These are phyloP conservation scores for Centroberyx gerrardi DNA, from an alignment of 2,797 vertebrate genomes.

Conservation along the genomic window DNA sequence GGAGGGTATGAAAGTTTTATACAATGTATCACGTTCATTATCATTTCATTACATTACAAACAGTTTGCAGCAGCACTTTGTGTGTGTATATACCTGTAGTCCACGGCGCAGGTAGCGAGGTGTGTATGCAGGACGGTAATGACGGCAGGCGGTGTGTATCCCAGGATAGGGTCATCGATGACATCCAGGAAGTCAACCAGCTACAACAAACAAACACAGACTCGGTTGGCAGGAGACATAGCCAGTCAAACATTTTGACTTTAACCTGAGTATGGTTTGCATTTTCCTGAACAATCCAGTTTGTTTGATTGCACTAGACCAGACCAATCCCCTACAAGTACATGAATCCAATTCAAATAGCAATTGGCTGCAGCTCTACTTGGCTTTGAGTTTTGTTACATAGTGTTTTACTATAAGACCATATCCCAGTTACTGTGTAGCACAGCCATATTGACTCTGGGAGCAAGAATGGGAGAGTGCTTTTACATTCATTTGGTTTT, in stretches of 20 bases:
- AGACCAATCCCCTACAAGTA: too few relatives aligned
- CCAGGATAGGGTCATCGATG: conserved; percentile 92
- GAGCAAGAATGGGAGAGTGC: background rate
- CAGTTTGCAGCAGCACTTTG: background rate
- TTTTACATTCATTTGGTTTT: background rate
- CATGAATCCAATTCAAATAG: too few relatives aligned
- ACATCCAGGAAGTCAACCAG: conserved; percentile 93
- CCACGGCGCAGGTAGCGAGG: conserved; percentile 91
- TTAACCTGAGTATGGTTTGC: background rate
- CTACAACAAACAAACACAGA: conserved; percentile 70
- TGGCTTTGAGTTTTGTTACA: background rate
- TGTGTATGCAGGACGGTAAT: conserved; percentile 94
- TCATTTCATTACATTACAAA: background rate
- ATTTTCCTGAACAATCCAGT: background rate
- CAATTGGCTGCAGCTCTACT: too few relatives aligned
- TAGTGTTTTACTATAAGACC: background rate
- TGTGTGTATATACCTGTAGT: conserved; percentile 88
- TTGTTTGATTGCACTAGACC: too few relatives aligned
- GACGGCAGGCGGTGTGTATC: conserved; percentile 91
- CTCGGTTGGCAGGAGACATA: conserved; percentile 10
- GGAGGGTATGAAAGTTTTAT: background rate
- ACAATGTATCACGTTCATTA: background rate
- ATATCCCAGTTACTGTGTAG: too few relatives aligned
- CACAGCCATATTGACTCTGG: background rate
- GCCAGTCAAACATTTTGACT: background rate